Percentiles rank a stretch among this genome's conserved stretches.
phyloP scores from a whole-genome alignment of 2,888 invertebrate genomes.

The Drosophila prostipennis region DNA sequence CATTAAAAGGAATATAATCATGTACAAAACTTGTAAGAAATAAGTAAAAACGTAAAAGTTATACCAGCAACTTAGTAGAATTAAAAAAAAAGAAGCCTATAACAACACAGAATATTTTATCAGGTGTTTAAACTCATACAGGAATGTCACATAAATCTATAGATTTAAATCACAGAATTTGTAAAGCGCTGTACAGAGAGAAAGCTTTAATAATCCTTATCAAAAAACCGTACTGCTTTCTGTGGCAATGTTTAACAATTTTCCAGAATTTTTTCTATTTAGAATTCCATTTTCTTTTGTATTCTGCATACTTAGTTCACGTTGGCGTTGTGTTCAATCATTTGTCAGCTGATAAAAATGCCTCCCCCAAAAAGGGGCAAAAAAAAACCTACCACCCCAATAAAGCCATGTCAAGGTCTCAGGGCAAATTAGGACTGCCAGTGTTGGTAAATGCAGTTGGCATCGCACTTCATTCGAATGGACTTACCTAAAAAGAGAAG shows the following conservation, averaged over 20 bases:
- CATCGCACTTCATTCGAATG: slow-evolving; percentile 1
- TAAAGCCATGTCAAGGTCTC: slow-evolving; percentile 40
- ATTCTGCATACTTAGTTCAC: slow-evolving; percentile 14
- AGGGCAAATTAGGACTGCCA: slow-evolving; percentile 3
- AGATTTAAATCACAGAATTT: too few relatives aligned
- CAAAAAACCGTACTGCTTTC: too few relatives aligned
- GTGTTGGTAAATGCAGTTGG: slow-evolving; percentile 15
- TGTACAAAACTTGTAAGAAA: neutral
- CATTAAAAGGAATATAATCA: neutral
- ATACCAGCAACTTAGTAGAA: neutral
- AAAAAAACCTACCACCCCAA: neutral
- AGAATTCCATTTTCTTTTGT: slow-evolving; percentile 42
- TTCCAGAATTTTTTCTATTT: neutral
- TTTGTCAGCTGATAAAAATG: slow-evolving; percentile 30
- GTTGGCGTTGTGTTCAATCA: slow-evolving; percentile 28
- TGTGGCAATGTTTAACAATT: too few relatives aligned
- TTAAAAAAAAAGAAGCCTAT: neutral
- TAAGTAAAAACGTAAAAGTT: neutral
- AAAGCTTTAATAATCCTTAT: too few relatives aligned
- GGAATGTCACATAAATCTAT: too few relatives aligned
- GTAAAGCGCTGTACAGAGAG: too few relatives aligned
- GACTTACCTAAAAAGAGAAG: slow-evolving; percentile 59
- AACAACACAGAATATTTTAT: too few relatives aligned
- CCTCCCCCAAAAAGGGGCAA: neutral
- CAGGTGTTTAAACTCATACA: too few relatives aligned